These are phyloP conservation scores for Nannospalax galili DNA, from an alignment of 2,113 vertebrate species.

Conservation along the genomic window DNA sequence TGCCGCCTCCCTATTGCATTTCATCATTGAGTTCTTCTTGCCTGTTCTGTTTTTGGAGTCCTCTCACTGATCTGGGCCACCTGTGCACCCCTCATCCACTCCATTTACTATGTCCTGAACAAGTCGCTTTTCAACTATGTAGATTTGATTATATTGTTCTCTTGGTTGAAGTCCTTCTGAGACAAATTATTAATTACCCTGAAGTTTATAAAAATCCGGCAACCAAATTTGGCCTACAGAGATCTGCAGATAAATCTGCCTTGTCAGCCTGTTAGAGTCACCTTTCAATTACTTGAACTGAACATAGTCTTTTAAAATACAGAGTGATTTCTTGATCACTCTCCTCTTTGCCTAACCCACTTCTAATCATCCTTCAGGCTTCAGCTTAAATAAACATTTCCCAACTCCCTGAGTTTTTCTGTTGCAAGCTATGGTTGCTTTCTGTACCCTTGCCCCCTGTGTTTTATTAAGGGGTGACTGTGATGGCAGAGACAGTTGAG, in stretches of 20 bases:
- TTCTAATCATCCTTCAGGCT: not conserved
- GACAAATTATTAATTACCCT: not conserved
- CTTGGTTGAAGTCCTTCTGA: not conserved
- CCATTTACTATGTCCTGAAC: not conserved
- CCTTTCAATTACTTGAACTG: not conserved
- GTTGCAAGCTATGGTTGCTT: not conserved
- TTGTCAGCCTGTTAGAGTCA: not conserved
- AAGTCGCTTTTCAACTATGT: not conserved
- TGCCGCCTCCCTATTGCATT: not conserved
- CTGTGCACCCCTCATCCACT: no score
- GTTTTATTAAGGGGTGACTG: not conserved
- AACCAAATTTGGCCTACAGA: not conserved
- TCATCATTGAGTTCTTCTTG: not conserved
- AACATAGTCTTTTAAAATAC: not conserved
- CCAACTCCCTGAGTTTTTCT: not conserved
- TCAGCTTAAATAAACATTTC: not conserved
- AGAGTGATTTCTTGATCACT: not conserved
- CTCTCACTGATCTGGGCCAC: not conserved
- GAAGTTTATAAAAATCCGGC: constrained; percentile 1
- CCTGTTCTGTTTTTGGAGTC: not conserved
- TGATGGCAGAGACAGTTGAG: not conserved
- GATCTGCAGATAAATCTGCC: not conserved
- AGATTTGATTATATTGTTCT: not conserved
- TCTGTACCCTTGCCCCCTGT: not conserved
- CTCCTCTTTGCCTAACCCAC: not conserved